Evolutionary conservation across 2,113 vertebrate genomes (phyloP), one percentile per base, ranked within the genome.

Genomic region (Porphyrio hochstetteri): DNA sequence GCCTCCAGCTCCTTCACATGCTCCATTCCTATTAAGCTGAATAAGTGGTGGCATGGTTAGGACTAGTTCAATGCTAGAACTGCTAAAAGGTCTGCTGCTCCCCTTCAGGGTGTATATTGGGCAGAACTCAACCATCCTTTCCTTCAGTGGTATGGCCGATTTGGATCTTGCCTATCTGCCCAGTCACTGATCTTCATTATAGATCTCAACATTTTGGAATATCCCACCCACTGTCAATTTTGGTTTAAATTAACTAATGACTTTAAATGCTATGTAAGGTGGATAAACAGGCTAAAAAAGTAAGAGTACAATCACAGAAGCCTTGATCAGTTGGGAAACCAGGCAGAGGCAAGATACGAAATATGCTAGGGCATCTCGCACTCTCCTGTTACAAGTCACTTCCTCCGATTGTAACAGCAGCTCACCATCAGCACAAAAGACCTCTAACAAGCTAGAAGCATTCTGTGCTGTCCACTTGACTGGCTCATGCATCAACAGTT

Each of bases 321-420:
- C 23, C 35, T 82, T 46, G 8, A n/a, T 77, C 48, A 25, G 7
- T 38, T 33, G 40, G n/a, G 3, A n/a, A 76, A 40, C 13, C 14
- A 59, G 36, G 31, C 31, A 75, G 67, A 53, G 28, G 85, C 68
- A 11, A 67, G 60, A n/a, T 1, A 68, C 7, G 64, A 76, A 76
- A 64, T 38, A 72, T 2, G 2, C 5, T 36, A 5, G 0, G 4
- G 20, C n/a, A 60, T 71, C 35, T 79, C 3, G 0, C 29, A 6
- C 14, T 46, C 46, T 84, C 25, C 25, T 61, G 6, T 55, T 84
- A 48, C 14, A 52, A 21, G 29, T 82, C 20, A 11, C 16, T 70
- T 85, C 42, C 28, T 70, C 72, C 29, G 24, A 42, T 2, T 55
- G 21, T 21, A 71, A 50, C 36, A 79, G 57, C 25, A 75, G 36